A percentile compares a stretch with the other conserved stretches of the same genome.
Conservation (phyloP, 2,113 vertebrate genomes). For the Campylomormyrus tamandua region DNA sequence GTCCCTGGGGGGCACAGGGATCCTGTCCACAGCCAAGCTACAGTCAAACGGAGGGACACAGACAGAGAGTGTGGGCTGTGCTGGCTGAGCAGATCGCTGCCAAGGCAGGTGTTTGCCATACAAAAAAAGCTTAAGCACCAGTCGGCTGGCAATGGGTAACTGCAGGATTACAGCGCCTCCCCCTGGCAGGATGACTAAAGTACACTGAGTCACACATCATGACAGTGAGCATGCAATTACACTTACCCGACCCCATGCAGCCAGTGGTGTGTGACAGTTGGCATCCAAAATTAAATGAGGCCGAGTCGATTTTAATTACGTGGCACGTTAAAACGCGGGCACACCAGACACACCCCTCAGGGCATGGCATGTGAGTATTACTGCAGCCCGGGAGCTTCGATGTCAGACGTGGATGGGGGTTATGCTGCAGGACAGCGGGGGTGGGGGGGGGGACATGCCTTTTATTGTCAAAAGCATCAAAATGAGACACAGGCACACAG, state of each 20-base stretch:
- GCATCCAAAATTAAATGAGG: neutral
- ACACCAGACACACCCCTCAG: neutral
- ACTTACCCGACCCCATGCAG: neutral
- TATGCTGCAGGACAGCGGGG: neutral
- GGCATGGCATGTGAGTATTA: neutral
- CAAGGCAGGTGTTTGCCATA: neutral
- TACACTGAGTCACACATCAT: neutral
- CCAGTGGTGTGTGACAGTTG: neutral
- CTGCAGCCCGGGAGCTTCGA: neutral
- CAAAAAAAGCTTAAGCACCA: neutral
- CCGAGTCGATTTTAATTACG: neutral
- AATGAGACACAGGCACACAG: neutral
- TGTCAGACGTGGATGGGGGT: neutral
- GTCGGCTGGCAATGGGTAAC: neutral
- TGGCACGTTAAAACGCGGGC: neutral
- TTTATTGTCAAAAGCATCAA: neutral
- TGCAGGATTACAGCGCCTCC: neutral
- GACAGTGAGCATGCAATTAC: neutral
- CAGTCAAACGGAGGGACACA: neutral
- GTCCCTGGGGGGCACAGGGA: neutral
- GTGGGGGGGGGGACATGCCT: neutral
- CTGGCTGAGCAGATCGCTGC: neutral
- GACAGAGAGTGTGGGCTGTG: neutral
- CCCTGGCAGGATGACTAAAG: neutral
- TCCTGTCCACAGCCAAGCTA: neutral